A percentile compares a stretch with the other conserved stretches of the same genome.
phyloP scores from a whole-genome alignment of 2,888 invertebrate genomes.

The Oscheius sp. region DNA sequence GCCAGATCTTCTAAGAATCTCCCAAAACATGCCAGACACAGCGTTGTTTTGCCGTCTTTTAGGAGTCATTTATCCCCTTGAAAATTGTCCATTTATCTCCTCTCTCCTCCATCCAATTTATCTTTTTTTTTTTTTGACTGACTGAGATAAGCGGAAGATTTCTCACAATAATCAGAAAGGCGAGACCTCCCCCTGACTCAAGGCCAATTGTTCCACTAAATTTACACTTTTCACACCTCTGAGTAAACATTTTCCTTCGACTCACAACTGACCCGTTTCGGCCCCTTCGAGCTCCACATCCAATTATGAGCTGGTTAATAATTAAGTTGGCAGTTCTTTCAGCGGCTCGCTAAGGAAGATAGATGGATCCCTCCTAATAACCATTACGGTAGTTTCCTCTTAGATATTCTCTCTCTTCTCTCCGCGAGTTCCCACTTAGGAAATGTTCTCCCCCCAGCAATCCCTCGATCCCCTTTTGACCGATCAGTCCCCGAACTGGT shows the following conservation, averaged over 20 bases:
- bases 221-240: neutral
- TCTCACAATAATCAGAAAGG: neutral
- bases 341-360: slow-evolving; percentile 24
- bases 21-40: neutral
- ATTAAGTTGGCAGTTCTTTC: slow-evolving; percentile 20
- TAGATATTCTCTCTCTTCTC: neutral
- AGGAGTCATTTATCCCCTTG: neutral
- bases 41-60: neutral
- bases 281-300: neutral
- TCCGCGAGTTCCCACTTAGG: too few species aligned
- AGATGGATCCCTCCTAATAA: neutral
- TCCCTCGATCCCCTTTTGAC: neutral
- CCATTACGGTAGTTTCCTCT: neutral
- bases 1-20: neutral
- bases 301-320: slow-evolving; percentile 23
- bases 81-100: neutral
- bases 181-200: neutral
- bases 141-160: neutral
- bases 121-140: too few species aligned
- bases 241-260: neutral
- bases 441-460: neutral
- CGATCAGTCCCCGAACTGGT: slow-evolving; percentile 14
- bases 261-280: neutral
- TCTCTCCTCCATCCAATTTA: too few species aligned
- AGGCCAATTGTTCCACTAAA: neutral